These are phyloP conservation scores for Protobothrops mucrosquamatus DNA, from an alignment of 2,113 vertebrate genomes.

Conservation along the genomic window DNA sequence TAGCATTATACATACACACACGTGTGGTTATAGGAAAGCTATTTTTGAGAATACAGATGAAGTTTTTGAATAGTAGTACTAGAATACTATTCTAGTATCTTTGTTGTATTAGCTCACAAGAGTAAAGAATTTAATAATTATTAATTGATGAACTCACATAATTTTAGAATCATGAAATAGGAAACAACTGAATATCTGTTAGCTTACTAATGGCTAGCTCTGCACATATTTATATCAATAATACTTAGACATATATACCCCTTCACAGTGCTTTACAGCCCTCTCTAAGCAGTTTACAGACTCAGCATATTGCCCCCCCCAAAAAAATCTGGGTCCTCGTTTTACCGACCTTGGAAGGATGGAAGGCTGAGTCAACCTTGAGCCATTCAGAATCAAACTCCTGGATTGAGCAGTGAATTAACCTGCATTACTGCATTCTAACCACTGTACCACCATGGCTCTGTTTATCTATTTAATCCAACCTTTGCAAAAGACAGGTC, in stretches of 20 bases:
- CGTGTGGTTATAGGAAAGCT: neutral
- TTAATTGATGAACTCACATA: neutral
- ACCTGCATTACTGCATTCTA: too few relatives aligned
- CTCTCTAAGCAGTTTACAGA: too few relatives aligned
- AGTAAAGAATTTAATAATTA: neutral
- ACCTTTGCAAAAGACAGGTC: neutral
- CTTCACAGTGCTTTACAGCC: too few relatives aligned
- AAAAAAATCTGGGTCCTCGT: too few relatives aligned
- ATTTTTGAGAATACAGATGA: neutral
- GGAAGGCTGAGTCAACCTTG: too few relatives aligned
- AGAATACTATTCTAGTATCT: neutral
- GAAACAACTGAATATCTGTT: neutral
- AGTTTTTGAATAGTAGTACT: neutral
- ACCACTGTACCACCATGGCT: too few relatives aligned
- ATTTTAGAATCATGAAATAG: neutral
- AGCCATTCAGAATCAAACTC: too few relatives aligned
- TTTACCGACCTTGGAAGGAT: too few relatives aligned
- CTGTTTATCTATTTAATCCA: neutral
- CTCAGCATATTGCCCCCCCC: too few relatives aligned
- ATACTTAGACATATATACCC: too few relatives aligned
- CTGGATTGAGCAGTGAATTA: too few relatives aligned
- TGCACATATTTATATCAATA: neutral
- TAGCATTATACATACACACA: neutral
- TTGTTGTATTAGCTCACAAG: neutral
- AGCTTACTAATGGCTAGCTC: neutral